These are phyloP conservation scores for Vanacampus margaritifer DNA, from an alignment of 2,113 vertebrate species.

Conservation along the genomic window DNA sequence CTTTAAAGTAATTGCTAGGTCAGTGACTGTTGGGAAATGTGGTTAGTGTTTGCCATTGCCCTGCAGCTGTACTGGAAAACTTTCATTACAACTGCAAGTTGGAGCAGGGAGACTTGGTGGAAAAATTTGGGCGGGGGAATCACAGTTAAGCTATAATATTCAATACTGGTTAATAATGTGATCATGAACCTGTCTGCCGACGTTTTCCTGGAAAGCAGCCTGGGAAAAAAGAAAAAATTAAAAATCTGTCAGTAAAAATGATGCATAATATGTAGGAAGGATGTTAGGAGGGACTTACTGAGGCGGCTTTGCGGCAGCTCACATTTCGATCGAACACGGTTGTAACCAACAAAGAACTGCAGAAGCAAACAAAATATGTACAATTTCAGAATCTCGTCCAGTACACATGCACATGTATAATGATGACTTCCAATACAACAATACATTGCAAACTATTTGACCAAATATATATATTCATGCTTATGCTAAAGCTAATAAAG, in stretches of 20 bases:
- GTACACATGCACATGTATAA: background rate
- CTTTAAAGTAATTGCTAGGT: background rate
- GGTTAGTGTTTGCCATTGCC: conserved; percentile 5
- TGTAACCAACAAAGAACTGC: conserved; percentile 83
- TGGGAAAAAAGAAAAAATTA: conserved; percentile 55
- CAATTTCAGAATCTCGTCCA: background rate
- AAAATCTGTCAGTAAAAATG: background rate
- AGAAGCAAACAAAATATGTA: conserved; percentile 16
- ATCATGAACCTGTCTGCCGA: conserved; percentile 92
- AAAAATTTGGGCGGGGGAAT: conserved; percentile 24
- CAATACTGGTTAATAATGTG: conserved; percentile 18
- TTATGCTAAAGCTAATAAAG: background rate
- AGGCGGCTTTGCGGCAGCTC: conserved; percentile 87
- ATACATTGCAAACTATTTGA: no score
- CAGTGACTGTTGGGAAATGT: background rate
- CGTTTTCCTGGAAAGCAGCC: conserved; percentile 99
- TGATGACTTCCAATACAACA: no score
- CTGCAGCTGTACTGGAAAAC: conserved; percentile 14
- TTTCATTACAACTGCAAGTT: conserved; percentile 39
- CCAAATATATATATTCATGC: no score
- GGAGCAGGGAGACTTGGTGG: conserved; percentile 35
- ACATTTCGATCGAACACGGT: conserved; percentile 83
- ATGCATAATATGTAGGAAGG: background rate
- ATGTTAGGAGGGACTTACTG: conserved; percentile 72
- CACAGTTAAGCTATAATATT: conserved; percentile 29